Evolutionary conservation across 2,797 vertebrate species (phyloP), one percentile per base, ranked within the genome.

Genomic region (Zenarchopterus dispar): DNA sequence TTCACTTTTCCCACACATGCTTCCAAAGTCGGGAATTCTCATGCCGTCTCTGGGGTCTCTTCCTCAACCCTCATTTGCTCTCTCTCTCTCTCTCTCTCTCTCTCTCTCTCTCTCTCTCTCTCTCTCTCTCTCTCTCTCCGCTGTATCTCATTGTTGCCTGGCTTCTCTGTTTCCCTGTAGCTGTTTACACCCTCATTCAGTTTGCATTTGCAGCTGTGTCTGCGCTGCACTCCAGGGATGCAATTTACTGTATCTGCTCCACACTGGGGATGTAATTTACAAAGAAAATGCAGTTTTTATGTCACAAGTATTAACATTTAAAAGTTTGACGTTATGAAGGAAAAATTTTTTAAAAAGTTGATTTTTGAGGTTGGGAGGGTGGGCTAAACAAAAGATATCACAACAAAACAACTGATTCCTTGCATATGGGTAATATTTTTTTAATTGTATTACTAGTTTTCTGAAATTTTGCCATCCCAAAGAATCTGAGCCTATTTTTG

Each of bases 1-100:
- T 59, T 39, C 28, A 44, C 73, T 62, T 88, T 85, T 88, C 88
- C 76, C 81, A 85, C 85, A 73, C 67, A 21, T 69, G 23, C 23
- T 22, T 73, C 19, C 33, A 61, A 51, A 22, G 48, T 61, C 45
- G 56, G 52, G 53, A 41, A 39, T 47, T 56, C 24, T 31, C 26
- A 36, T 7, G 18, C 19, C 1, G 0, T 45, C 5, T 52, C 17
- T 41, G 33, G 23, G 5, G 6, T 45, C 15, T 55, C 45, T 19
- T 8, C 16, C 21, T 56, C 8, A 15, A 47, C 47, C 33, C 0
- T 3, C 18, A 0, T 41, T 28, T 23, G 45, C 42, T 39, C 36
- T 21, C 8, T 52, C 21, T 52, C 24, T 33, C 21, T 18, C 4
- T 18, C 21, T 54, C 8, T 5, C 24, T 24, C 33, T 36, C 8